phyloP scores from a whole-genome alignment of 2,113 vertebrate species.

The Tylochromis polylepis region DNA sequence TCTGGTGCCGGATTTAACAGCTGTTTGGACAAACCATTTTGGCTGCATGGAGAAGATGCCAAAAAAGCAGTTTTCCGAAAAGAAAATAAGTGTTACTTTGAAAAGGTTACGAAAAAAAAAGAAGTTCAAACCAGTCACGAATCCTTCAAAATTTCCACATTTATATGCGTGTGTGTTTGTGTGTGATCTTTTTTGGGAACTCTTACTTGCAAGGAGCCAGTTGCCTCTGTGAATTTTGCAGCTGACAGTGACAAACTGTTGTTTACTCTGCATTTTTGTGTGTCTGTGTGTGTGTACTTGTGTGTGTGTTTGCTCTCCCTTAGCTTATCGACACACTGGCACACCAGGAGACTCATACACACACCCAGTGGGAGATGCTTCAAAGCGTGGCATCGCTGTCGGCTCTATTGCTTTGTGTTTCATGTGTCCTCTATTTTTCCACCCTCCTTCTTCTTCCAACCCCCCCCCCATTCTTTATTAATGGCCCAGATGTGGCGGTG shows the following conservation, averaged over 20 bases:
- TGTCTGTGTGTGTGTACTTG: background rate
- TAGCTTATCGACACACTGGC: slow-evolving; percentile 1
- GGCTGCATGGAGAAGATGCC: background rate
- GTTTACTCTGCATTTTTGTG: slow-evolving; percentile 30
- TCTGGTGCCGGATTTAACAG: background rate
- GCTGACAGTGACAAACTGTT: slow-evolving; percentile 51
- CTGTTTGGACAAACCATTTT: background rate
- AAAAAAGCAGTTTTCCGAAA: background rate
- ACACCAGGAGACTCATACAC: slow-evolving; percentile 5
- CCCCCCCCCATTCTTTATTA: slow-evolving; percentile 48
- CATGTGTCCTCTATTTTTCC: slow-evolving; percentile 43
- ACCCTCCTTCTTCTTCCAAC: background rate
- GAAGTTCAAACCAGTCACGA: background rate
- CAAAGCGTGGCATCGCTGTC: slow-evolving; percentile 47
- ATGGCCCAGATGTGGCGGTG: slow-evolving; percentile 61
- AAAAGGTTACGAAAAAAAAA: background rate
- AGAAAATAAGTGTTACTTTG: background rate
- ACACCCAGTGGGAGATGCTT: slow-evolving; percentile 43
- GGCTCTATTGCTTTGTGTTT: slow-evolving; percentile 52
- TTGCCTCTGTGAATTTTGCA: slow-evolving; percentile 42
- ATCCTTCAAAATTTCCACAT: background rate
- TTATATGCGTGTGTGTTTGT: background rate
- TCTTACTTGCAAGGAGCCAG: slow-evolving; percentile 13
- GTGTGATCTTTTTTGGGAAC: slow-evolving; percentile 2
- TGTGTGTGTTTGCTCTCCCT: slow-evolving; percentile 1